Evolutionary conservation across 2,888 invertebrate genomes (phyloP).

Genomic region (Argyresthia goedartella): DNA sequence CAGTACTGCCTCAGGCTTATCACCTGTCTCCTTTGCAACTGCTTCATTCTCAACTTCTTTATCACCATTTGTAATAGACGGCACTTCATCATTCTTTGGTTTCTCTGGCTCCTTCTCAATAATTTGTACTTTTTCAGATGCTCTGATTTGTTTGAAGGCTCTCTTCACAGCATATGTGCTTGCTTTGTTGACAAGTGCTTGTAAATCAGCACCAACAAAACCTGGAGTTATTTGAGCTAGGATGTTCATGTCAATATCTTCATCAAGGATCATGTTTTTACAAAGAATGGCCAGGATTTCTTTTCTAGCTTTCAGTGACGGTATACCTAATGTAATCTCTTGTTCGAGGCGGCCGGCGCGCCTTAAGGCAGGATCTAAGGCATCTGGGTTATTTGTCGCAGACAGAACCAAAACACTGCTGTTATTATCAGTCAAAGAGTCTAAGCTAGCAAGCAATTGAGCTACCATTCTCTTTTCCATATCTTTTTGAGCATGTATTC

Average conservation of each 20-base stretch:
- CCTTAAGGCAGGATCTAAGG: conserved; percentile 92
- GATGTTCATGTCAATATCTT: conserved; percentile 77
- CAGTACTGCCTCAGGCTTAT: conserved; percentile 20
- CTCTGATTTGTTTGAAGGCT: conserved; percentile 46
- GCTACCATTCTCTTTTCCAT: conserved; percentile 97
- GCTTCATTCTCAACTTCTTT: conserved; percentile 30
- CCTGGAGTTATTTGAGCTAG: conserved; percentile 93
- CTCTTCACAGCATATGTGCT: conserved; percentile 87
- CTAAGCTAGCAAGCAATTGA: conserved; percentile 90
- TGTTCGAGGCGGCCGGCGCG: conserved; percentile 94
- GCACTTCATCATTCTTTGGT: conserved; percentile 23
- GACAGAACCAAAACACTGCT: conserved; percentile 87
- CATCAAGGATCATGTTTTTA: conserved; percentile 75
- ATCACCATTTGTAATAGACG: conserved; percentile 46
- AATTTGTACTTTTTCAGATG: conserved; percentile 12
- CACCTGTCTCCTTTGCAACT: conserved; percentile 12
- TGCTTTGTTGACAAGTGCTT: conserved; percentile 88
- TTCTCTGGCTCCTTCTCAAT: not conserved
- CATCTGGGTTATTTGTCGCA: conserved; percentile 95
- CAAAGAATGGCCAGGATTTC: conserved; percentile 84
- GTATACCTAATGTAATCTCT: conserved; percentile 95
- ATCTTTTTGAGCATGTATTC: conserved; percentile 91
- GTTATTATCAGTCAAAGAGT: conserved; percentile 75
- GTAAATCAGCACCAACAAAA: conserved; percentile 95
- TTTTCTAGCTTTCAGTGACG: conserved; percentile 84